These are phyloP conservation scores for Tetranychus piercei DNA, from an alignment of 2,888 invertebrate genomes.

Conservation along the genomic window DNA sequence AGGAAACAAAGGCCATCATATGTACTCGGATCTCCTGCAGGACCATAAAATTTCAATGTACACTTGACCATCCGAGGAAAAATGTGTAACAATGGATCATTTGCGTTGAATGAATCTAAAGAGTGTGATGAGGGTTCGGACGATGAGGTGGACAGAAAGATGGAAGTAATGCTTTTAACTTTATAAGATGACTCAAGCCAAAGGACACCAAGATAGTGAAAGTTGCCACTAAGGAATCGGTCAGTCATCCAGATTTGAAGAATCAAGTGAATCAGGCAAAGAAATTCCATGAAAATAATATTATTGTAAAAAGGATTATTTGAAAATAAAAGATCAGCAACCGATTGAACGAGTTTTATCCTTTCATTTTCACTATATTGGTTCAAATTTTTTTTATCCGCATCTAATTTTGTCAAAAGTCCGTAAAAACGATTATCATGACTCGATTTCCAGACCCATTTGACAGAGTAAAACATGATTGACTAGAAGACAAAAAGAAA, in stretches of 20 bases:
- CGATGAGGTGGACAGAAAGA: not conserved
- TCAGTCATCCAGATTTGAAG: not conserved
- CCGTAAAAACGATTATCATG: not conserved
- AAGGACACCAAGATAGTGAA: not conserved
- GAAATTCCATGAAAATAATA: not conserved
- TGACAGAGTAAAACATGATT: not conserved
- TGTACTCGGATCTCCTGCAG: not conserved
- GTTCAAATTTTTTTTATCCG: not conserved
- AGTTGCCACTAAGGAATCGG: not conserved
- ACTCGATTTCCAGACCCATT: not conserved
- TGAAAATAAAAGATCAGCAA: not conserved
- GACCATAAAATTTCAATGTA: not conserved
- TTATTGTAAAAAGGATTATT: not conserved
- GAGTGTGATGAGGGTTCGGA: not conserved
- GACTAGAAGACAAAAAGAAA: not conserved
- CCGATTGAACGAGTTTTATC: not conserved
- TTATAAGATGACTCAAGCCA: not conserved
- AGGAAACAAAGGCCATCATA: not conserved
- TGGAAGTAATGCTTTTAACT: not conserved
- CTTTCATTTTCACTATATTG: not conserved
- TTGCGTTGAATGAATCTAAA: not conserved
- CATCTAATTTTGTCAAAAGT: not conserved
- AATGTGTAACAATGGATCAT: not conserved
- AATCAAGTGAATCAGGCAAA: not conserved
- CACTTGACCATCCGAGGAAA: conserved; percentile 2